A percentile compares a stretch with the other conserved stretches of the same genome.
Conservation (phyloP, 2,113 vertebrate species). For the Gorsachius goisagi region DNA sequence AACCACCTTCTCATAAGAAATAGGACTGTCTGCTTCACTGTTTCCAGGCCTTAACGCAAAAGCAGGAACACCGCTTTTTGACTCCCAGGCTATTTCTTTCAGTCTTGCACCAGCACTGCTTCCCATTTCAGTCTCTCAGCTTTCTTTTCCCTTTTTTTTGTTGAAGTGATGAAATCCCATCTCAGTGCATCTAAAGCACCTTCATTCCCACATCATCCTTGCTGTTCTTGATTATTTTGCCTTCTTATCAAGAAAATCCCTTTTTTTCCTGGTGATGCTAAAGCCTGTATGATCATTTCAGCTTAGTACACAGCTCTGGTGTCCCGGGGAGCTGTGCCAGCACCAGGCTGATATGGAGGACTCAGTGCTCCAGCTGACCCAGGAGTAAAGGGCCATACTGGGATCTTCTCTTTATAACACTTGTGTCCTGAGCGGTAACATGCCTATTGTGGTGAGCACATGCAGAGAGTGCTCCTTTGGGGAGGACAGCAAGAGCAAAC, state of each 20-base stretch:
- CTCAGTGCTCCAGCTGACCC: not conserved
- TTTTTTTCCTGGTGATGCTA: not conserved
- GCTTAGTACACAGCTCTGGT: not conserved
- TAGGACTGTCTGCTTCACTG: not conserved
- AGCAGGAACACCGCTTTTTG: not conserved
- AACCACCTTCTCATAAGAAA: not conserved
- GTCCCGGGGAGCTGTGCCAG: not conserved
- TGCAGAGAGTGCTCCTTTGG: not conserved
- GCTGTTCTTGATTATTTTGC: not conserved
- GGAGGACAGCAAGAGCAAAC: not conserved
- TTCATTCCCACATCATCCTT: not conserved
- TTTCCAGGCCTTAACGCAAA: not conserved
- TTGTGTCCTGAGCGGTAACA: not conserved
- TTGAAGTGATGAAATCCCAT: not conserved
- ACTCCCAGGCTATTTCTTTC: not conserved
- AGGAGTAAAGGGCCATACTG: not conserved
- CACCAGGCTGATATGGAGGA: not conserved
- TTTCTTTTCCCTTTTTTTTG: not conserved
- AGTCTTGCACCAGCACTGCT: not conserved
- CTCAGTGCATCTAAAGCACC: not conserved
- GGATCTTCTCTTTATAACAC: not conserved
- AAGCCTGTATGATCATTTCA: not conserved
- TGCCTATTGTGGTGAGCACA: not conserved
- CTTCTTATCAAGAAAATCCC: not conserved
- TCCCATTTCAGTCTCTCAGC: not conserved